These are phyloP conservation scores for Drosophila eohydei DNA, from an alignment of 2,888 invertebrate genomes.

Conservation along the genomic window DNA sequence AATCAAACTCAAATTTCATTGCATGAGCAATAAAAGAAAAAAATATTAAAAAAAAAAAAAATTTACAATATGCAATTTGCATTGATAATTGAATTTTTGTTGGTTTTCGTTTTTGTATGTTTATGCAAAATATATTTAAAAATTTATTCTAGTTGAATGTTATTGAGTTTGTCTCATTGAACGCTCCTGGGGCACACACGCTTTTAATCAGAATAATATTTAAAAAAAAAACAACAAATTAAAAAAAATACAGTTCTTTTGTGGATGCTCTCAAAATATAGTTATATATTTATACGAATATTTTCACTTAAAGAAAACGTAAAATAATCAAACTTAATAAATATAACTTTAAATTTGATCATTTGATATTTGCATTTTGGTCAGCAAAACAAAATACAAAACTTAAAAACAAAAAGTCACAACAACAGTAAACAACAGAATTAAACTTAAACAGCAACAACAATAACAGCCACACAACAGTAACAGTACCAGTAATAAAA, in stretches of 20 bases:
- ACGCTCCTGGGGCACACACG: constrained; percentile 79
- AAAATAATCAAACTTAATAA: constrained; percentile 24
- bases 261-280: constrained; percentile 65
- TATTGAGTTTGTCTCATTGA: constrained; percentile 78
- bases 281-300: constrained; percentile 34
- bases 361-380: constrained; percentile 59
- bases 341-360: constrained; percentile 39
- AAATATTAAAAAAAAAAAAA: constrained; percentile 3
- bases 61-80: constrained; percentile 45
- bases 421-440: constrained; percentile 36
- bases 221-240: constrained; percentile 9
- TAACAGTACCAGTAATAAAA: constrained; percentile 27
- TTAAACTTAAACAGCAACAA: constrained; percentile 30
- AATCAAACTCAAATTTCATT: constrained; percentile 63
- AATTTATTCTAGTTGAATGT: constrained; percentile 74
- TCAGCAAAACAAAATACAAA: constrained; percentile 44
- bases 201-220: constrained; percentile 53
- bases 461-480: constrained; percentile 35
- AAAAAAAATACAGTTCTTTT: constrained; percentile 55
- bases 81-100: constrained; percentile 67
- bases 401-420: constrained; percentile 44
- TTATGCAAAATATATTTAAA: constrained; percentile 49
- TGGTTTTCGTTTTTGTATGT: constrained; percentile 60
- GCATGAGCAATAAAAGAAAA: constrained; percentile 60
- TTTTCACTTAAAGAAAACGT: constrained; percentile 24